Base-by-base conservation (phyloP, 2,888 invertebrate species). In the Amiota mariae region DNA sequence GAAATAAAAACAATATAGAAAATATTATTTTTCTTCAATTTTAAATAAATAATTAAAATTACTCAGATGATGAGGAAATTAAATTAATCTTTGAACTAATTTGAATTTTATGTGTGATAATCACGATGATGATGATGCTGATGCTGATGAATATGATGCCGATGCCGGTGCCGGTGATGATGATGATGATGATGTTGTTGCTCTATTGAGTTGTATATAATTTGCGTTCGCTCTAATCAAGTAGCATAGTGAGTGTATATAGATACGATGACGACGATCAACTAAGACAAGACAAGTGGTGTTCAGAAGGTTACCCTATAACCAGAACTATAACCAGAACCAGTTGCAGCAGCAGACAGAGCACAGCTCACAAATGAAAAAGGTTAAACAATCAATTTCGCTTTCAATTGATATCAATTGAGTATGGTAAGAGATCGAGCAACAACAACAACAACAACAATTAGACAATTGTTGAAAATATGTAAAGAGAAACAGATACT, bases 301-400 rank as follows among this genome's bases (percentile, higher is more conserved):
- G 54, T 13, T 15, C 54, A 54, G n/a, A 13, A 54, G n/a, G 13
- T 54, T 54, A 15, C 54, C n/a, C 54, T 54, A 15, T 2, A 72
- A 18, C 48, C 24, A 48, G n/a, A 66, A 64, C 54, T 24, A 47
- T 8, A 48, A 47, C 63, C 48, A 66, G 49, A 49, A 49, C 49
- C 15, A 20, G 9, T 15, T 48, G 49, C 15, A 15, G 49, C 15
- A 15, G 18, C 54, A 13, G 13, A n/a, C n/a, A n/a, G n/a, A 54
- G 8, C 15, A 15, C 15, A 15, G 54, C n/a, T 20, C 15, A 24
- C 67, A 51, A 57, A 56, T 66, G 57, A 73, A 80, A 80, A 80
- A 84, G 84, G 84, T 84, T 82, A 85, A 84, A 74, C 84, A 84
- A 84, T 84, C 85, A 84, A 82, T 82, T 84, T 81, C 73, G 77